Evolutionary conservation across 2,797 vertebrate species (phyloP).

Genomic region (Fistularia tabacaria): DNA sequence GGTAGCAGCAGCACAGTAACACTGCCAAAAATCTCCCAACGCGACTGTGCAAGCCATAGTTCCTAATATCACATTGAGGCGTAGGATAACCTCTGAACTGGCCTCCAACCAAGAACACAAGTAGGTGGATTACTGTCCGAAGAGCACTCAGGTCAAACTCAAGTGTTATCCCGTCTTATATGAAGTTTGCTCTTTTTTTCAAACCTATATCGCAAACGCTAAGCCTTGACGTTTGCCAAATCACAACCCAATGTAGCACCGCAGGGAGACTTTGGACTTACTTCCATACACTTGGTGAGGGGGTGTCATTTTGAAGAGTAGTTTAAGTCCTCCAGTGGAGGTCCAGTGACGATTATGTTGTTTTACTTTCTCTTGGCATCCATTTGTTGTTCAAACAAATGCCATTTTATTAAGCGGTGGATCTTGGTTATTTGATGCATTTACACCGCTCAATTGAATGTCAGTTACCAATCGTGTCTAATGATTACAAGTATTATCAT

Average conservation of each 20-base stretch:
- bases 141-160: conserved; percentile 44
- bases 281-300: background rate
- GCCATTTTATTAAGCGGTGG: too few relatives aligned
- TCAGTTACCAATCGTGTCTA: too few relatives aligned
- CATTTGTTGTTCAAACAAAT: background rate
- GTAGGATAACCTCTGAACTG: conserved; percentile 55
- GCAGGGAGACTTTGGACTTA: background rate
- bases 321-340: too few relatives aligned
- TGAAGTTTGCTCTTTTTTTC: background rate
- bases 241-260: too few relatives aligned
- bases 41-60: conserved; percentile 8
- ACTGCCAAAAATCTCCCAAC: conserved; percentile 41
- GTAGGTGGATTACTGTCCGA: conserved; percentile 54
- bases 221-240: too few relatives aligned
- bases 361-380: background rate
- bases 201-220: too few relatives aligned
- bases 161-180: conserved; percentile 8
- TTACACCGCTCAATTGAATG: too few relatives aligned
- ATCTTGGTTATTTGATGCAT: too few relatives aligned
- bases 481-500: too few relatives aligned
- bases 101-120: conserved; percentile 63
- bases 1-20: conserved; percentile 11
- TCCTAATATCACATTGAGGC: conserved; percentile 40
- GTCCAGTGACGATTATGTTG: too few relatives aligned
- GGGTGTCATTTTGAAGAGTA: too few relatives aligned